Base-by-base conservation (phyloP, 1,140 invertebrate species). In the Mercenaria mercenaria region DNA sequence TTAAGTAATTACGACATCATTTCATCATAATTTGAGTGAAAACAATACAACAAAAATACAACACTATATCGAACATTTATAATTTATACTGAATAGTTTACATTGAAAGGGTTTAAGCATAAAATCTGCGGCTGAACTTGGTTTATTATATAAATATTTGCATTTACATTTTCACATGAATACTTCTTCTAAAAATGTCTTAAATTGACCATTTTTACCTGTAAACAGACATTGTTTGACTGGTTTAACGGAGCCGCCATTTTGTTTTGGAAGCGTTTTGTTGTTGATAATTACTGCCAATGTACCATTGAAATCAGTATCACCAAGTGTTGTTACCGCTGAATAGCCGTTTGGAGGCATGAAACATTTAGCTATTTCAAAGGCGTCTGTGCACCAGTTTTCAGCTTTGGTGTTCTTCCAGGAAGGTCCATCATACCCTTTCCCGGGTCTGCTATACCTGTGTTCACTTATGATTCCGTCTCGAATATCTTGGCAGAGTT, bases 221-320 rank as follows among this genome's bases (percentile, higher is more conserved):
- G 3, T 4, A 23, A 20, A 56, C 52, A 56, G 20, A 56, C n/a
- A 23, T 56, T 56, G 3, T 4, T 2, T 56, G 52, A 4, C 52
- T 56, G 8, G 20, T 56, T 23, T 3, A 56, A 23, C 3, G 15
- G 3, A 20, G 52, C 52, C 15, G 15, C 52, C 52, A 56, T 56
- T 23, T 56, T 56, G 20, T 56, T 8, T 56, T 56, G 10, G n/a
- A 56, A 56, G 52, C 52, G 52, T n/a, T 56, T 56, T 56, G 52
- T 56, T 56, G 34, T 74, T 74, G 11, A 41, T 41, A 37, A 74
- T 74, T n/a, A 43, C 69, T 37, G 34, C 23, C 34, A 74, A 23
- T 20, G 41, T 74, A 43, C 69, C 69, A 32, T 74, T 74, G 69
- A 74, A 74, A 43, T 74, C 69, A 20, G 69, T 74, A 8, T 43